Base-by-base conservation (phyloP, 2,113 vertebrate genomes). In the Dunckerocampus dactyliophorus region DNA sequence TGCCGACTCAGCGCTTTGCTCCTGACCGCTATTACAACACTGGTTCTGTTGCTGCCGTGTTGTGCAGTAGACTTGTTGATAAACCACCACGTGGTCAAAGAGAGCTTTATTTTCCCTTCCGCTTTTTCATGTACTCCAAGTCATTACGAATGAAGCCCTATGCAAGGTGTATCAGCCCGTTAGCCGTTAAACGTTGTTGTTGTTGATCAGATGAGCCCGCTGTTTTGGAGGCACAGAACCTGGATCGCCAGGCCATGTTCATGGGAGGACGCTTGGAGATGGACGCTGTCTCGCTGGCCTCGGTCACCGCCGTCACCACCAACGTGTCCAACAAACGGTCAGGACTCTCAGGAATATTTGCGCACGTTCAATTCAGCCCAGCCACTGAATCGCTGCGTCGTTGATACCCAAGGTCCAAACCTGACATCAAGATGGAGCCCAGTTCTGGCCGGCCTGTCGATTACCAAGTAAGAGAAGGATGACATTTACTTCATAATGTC, bases 361-460 rank as follows among this genome's bases (percentile, higher is more conserved):
- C 17, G 6, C 47, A 42, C 39, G 10, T 12, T 42, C 11, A 42
- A 2, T 42, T 12, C 11, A 42, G 39, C 13, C 39, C 12, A 14
- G 39, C 14, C 14, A 43, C 39, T 43, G 31, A 34, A 5, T 43
- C 12, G 13, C 39, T 49, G 4, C 21, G 47, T 46, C 6, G 10
- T 1, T 47, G 1, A 39, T n/a, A 37, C 52, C 6, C 71, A 99
- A n/a, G 96, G 80, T 96, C 96, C 65, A 99, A 99, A 51, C 96
- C 96, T 19, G 96, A 99, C 79, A 98, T 98, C 67, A 95, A 94
- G 85, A 99, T 99, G 94, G 96, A 98, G 80, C 96, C 96, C 0
- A 95, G 94, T 3, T 91, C 95, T 0, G 95, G 95, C 28, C 85
- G 95, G 71, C 94, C 95, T 1, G 92, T 96, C 85, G 96, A 99